These are phyloP conservation scores for Peromyscus attwateri DNA, from an alignment of 2,797 vertebrate species.

Conservation along the genomic window DNA sequence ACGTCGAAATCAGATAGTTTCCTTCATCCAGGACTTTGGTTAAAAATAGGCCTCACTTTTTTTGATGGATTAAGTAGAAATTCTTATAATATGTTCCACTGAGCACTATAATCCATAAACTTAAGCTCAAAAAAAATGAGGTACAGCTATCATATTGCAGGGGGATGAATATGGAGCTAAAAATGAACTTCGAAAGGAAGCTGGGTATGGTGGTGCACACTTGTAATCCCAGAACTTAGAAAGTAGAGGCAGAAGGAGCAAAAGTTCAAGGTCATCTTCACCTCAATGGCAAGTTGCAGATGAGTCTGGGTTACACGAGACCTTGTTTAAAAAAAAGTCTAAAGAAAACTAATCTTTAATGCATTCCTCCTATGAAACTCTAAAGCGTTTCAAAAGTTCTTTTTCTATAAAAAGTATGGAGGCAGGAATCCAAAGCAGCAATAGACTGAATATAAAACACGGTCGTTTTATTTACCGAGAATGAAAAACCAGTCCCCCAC, in stretches of 20 bases:
- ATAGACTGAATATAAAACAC: constrained; percentile 6
- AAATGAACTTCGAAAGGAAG: neutral
- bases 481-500: constrained; percentile 19
- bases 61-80: neutral
- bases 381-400: constrained; percentile 20
- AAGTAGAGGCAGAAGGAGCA: neutral
- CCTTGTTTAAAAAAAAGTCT: neutral
- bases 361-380: neutral
- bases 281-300: neutral
- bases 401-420: constrained; percentile 39
- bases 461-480: constrained; percentile 58
- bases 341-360: constrained; percentile 7
- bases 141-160: neutral
- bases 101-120: constrained; percentile 41
- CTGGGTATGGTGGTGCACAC: no score
- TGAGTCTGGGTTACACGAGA: neutral
- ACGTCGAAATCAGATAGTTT: neutral
- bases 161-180: neutral
- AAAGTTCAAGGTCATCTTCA: neutral
- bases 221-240: neutral
- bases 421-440: constrained; percentile 12
- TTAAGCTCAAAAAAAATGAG: neutral
- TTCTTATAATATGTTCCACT: neutral
- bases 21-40: neutral
- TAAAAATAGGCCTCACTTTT: neutral